A percentile compares a stretch with the other conserved stretches of the same genome.
Conservation (phyloP, 2,888 invertebrate genomes). For the Deilephila elpenor region DNA sequence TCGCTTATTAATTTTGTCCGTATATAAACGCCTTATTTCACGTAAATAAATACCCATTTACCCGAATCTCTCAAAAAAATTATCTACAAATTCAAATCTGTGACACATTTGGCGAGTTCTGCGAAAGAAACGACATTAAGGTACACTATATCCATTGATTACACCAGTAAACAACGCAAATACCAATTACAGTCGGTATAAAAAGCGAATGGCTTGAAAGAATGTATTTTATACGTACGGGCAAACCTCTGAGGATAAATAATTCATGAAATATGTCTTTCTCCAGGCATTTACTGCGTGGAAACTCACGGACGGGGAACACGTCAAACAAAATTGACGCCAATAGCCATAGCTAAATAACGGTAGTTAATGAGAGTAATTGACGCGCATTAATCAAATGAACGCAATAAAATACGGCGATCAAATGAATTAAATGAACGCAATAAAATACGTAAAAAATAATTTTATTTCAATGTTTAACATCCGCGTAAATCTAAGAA, state of each 20-base stretch:
- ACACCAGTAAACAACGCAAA: slow-evolving; percentile 9
- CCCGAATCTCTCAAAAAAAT: background rate
- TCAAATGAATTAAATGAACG: too few species aligned
- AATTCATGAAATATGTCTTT: slow-evolving; percentile 34
- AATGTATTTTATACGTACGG: slow-evolving; percentile 21
- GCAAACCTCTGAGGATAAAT: slow-evolving; percentile 35
- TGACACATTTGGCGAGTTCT: background rate
- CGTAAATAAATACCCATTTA: background rate
- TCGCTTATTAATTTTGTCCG: too few species aligned
- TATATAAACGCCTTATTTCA: too few species aligned
- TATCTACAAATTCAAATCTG: background rate
- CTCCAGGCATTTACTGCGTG: slow-evolving; percentile 14
- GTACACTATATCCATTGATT: slow-evolving; percentile 21
- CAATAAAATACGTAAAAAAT: too few species aligned
- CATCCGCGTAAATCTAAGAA: too few species aligned
- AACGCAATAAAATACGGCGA: too few species aligned
- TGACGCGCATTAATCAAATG: too few species aligned
- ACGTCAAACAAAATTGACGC: background rate
- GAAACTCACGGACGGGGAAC: background rate
- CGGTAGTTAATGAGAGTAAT: too few species aligned
- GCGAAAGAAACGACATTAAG: background rate
- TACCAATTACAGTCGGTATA: slow-evolving; percentile 3
- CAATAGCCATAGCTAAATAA: too few species aligned
- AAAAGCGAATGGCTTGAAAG: background rate
- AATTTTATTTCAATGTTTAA: too few species aligned